Evolutionary conservation across 2,113 vertebrate species (phyloP).

Genomic region (Saccopteryx bilineata): DNA sequence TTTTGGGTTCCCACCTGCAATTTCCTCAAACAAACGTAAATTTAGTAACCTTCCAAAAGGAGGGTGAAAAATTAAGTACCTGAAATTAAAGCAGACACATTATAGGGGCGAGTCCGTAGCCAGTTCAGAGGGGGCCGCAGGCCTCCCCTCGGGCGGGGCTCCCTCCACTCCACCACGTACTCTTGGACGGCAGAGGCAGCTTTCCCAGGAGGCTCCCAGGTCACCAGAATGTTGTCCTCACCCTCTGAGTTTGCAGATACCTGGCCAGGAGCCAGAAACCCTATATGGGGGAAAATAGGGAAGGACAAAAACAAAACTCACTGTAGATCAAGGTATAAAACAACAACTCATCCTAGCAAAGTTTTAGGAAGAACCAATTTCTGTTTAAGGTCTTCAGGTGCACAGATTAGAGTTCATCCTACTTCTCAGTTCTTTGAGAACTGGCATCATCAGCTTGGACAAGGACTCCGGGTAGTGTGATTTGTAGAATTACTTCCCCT

Average conservation of each 20-base stretch:
- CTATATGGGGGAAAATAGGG: conserved; percentile 61
- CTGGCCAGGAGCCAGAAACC: conserved; percentile 75
- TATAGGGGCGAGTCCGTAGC: conserved; percentile 74
- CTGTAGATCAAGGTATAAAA: neutral
- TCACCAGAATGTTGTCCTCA: conserved; percentile 74
- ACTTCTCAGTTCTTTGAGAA: neutral
- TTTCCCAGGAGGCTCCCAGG: conserved; percentile 73
- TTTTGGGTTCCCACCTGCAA: neutral
- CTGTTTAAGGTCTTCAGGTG: neutral
- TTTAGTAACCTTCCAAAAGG: neutral
- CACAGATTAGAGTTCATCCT: neutral
- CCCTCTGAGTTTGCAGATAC: conserved; percentile 71
- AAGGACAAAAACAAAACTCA: neutral
- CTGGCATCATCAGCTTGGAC: neutral
- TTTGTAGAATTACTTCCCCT: conserved; percentile 20
- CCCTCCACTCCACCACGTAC: conserved; percentile 87
- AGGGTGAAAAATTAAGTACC: conserved; percentile 73
- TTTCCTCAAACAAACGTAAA: neutral
- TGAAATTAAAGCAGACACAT: conserved; percentile 70
- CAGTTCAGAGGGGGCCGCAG: conserved; percentile 52
- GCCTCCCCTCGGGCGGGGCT: fast-evolving
- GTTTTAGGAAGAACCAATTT: neutral
- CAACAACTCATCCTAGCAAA: neutral
- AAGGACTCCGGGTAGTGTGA: neutral
- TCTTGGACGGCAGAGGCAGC: fast-evolving